Evolutionary conservation across 2,797 vertebrate species (phyloP).

Genomic region (Eulemur albifrons): DNA sequence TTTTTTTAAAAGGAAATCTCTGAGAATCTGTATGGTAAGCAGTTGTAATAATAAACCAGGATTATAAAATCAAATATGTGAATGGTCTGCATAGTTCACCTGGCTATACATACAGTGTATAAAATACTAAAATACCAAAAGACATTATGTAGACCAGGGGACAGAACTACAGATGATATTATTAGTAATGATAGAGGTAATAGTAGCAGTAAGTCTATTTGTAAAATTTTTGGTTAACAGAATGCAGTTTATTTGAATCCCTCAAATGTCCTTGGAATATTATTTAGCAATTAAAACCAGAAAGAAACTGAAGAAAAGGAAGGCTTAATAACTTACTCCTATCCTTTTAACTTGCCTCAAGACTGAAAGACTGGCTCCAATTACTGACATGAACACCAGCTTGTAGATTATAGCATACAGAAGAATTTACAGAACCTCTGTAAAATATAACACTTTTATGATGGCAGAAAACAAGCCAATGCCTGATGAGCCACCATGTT

Average conservation of each 20-base stretch:
- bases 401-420: not conserved
- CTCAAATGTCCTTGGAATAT: not conserved
- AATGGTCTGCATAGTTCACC: not conserved
- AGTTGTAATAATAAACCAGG: not conserved
- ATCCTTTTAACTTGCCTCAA: not conserved
- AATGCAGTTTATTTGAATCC: not conserved
- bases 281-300: not conserved
- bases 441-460: not conserved
- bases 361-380: not conserved
- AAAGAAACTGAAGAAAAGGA: not conserved
- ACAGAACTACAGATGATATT: not conserved
- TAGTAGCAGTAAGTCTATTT: not conserved
- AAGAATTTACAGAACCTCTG: not conserved
- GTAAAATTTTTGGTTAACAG: not conserved
- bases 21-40: not conserved
- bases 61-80: not conserved
- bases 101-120: not conserved
- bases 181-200: not conserved
- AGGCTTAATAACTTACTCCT: not conserved
- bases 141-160: not conserved
- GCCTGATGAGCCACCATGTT: not conserved
- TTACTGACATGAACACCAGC: not conserved
- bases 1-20: not conserved
- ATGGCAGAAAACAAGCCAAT: not conserved
- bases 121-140: not conserved